A percentile compares a stretch with the other conserved stretches of the same genome.
Conservation (phyloP, 2,888 invertebrate genomes). For the Lottia gigantea region DNA sequence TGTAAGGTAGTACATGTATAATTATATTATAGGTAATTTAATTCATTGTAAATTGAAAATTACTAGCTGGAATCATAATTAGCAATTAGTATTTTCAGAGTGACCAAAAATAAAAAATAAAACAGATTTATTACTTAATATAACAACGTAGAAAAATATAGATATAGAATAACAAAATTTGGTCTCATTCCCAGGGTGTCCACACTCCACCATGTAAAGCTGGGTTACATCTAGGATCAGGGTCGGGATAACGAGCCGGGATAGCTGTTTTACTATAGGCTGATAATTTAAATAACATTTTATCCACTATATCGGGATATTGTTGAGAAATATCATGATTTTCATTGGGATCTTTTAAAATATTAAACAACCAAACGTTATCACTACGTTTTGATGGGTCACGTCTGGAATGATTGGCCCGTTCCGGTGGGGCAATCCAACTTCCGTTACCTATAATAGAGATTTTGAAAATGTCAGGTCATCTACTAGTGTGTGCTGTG, state of each 20-base stretch:
- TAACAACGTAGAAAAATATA: background rate
- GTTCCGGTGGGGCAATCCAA: conserved; percentile 7
- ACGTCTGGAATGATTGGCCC: background rate
- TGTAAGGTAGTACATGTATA: no score
- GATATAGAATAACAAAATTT: background rate
- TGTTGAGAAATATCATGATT: conserved; percentile 48
- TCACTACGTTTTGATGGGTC: conserved; percentile 26
- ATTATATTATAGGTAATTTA: no score
- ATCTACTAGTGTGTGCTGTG: no score
- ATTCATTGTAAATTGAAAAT: no score
- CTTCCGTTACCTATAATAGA: conserved; percentile 11
- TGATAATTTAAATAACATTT: conserved; percentile 47
- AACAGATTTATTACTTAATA: no score
- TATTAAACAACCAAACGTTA: conserved; percentile 65
- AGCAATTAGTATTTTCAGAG: no score
- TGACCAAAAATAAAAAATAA: no score
- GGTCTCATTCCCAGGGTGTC: conserved; percentile 58
- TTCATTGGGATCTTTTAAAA: conserved; percentile 59
- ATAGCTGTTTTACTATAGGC: conserved; percentile 59
- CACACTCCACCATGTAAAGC: conserved; percentile 56
- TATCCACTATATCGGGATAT: conserved; percentile 45
- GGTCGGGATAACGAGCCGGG: conserved; percentile 51
- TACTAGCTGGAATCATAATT: no score
- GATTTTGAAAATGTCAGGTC: no score
- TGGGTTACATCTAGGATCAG: conserved; percentile 55